phyloP scores from a whole-genome alignment of 1,140 invertebrate genomes.

The Papilio helenus region DNA sequence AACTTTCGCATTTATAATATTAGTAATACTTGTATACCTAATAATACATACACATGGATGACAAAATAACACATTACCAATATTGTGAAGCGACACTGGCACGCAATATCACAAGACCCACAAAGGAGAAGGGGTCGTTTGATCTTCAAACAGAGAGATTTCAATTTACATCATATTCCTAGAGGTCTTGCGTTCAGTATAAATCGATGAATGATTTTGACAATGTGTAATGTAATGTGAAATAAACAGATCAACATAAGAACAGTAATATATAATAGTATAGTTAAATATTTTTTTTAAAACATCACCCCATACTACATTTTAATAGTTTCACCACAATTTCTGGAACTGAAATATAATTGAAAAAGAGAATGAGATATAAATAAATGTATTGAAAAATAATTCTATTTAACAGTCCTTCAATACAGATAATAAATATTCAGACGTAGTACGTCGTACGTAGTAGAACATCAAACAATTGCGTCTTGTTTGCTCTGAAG shows the following conservation, averaged over 20 bases:
- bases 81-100: constrained; percentile 4
- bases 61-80: constrained; percentile 4
- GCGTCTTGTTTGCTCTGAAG: constrained; percentile 25
- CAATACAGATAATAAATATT: not conserved
- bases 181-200: not conserved
- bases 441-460: too few relatives aligned
- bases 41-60: not conserved
- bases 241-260: not conserved
- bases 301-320: too few relatives aligned
- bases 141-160: constrained; percentile 25
- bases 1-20: too few relatives aligned
- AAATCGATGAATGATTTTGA: constrained; percentile 12
- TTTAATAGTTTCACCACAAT: too few relatives aligned
- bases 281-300: too few relatives aligned
- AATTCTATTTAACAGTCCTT: constrained; percentile 20
- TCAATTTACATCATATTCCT: constrained; percentile 10
- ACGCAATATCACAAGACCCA: constrained; percentile 7
- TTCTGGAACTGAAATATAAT: not conserved
- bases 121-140: constrained; percentile 25
- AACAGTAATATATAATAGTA: too few relatives aligned
- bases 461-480: constrained; percentile 13
- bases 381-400: not conserved
- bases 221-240: not conserved
- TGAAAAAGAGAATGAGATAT: too few relatives aligned
- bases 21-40: too few relatives aligned